A percentile compares a stretch with the other conserved stretches of the same genome.
Conservation (phyloP, 2,797 vertebrate species). For the Xyrichtys novacula region DNA sequence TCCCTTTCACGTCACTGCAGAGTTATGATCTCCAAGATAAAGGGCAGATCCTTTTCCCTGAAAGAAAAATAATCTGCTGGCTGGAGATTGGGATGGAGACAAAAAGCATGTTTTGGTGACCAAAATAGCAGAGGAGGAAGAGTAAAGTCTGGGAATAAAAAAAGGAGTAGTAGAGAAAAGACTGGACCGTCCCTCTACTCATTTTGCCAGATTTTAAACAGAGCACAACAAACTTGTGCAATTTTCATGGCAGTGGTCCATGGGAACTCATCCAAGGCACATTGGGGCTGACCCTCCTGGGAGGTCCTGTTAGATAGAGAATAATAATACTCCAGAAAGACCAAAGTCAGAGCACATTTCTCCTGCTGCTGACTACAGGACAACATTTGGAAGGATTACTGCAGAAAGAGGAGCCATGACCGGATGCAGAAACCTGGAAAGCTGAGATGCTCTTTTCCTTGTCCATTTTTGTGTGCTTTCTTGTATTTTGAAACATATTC, state of each 20-base stretch:
- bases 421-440: constrained; percentile 56
- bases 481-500: constrained; percentile 34
- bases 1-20: constrained; percentile 68
- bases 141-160: constrained; percentile 72
- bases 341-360: constrained; percentile 62
- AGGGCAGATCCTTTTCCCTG: constrained; percentile 70
- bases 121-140: constrained; percentile 74
- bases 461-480: constrained; percentile 26
- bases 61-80: constrained; percentile 76
- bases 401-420: constrained; percentile 36
- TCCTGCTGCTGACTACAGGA: constrained; percentile 47
- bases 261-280: constrained; percentile 77
- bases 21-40: constrained; percentile 78
- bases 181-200: constrained; percentile 62
- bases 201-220: constrained; percentile 66
- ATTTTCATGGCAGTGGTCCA: constrained; percentile 76
- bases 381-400: constrained; percentile 64
- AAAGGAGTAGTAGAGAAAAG: constrained; percentile 54
- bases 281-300: constrained; percentile 71
- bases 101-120: constrained; percentile 76
- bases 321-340: constrained; percentile 66
- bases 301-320: constrained; percentile 77
- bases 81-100: constrained; percentile 70
- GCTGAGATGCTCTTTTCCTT: constrained; percentile 42
- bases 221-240: constrained; percentile 80